These are phyloP conservation scores for Diplosoma virens DNA, from an alignment of 23 tunicate species.

Conservation along the genomic window DNA sequence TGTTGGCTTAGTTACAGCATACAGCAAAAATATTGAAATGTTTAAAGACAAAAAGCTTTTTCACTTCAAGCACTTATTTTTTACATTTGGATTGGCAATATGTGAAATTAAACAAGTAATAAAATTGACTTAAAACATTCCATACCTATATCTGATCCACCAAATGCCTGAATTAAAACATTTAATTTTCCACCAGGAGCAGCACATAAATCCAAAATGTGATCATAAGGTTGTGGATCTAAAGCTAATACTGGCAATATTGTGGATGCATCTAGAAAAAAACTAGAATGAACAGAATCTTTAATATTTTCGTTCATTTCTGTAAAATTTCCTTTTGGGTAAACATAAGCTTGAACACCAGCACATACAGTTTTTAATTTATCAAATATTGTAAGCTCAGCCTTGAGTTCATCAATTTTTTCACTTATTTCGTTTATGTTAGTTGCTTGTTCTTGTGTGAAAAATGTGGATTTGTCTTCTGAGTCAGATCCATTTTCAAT, in stretches of 20 bases:
- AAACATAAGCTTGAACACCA: constrained; percentile 56
- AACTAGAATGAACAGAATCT: constrained; percentile 24
- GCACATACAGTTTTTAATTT: constrained; percentile 32
- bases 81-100: too few relatives aligned
- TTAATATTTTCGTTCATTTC: constrained; percentile 33
- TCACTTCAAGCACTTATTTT: too few relatives aligned
- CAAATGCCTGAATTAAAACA: constrained; percentile 38
- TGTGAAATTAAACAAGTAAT: too few relatives aligned
- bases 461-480: not conserved
- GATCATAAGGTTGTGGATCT: constrained; percentile 51
- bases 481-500: not conserved
- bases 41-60: too few relatives aligned
- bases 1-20: too few relatives aligned
- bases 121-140: too few relatives aligned
- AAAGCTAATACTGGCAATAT: constrained; percentile 64
- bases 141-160: constrained; percentile 22
- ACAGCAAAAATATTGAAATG: too few relatives aligned
- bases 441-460: not conserved
- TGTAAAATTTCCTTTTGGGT: constrained; percentile 50
- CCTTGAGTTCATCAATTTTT: not conserved
- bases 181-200: constrained; percentile 87
- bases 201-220: constrained; percentile 71
- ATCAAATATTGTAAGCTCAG: not conserved
- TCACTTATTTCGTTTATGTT: not conserved
- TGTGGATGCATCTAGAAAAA: constrained; percentile 75